Percentiles rank a stretch among this genome's conserved stretches.
phyloP scores from a whole-genome alignment of 2,113 vertebrate genomes.

The Pantherophis guttatus region DNA sequence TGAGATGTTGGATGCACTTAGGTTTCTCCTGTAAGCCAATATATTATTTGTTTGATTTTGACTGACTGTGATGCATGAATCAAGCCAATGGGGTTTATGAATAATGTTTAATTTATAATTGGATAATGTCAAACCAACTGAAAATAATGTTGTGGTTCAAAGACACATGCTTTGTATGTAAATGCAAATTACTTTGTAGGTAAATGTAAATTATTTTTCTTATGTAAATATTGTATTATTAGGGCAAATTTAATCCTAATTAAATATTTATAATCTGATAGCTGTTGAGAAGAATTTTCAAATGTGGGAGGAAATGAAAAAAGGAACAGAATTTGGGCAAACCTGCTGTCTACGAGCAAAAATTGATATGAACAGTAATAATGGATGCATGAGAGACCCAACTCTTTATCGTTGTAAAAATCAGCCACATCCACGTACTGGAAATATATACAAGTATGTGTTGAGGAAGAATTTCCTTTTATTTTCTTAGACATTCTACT shows the following conservation, averaged over 20 bases:
- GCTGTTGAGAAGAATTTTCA: conserved; percentile 91
- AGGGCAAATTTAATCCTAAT: conserved; percentile 2
- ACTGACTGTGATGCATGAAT: background rate
- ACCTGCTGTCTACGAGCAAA: conserved; percentile 95
- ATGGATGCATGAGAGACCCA: conserved; percentile 95
- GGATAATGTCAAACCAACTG: background rate
- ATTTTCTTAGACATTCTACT: background rate
- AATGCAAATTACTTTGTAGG: background rate
- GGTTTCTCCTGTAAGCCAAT: background rate
- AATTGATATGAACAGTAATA: conserved; percentile 98
- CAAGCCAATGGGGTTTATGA: background rate
- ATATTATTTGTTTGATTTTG: background rate
- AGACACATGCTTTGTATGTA: background rate
- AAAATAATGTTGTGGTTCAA: background rate
- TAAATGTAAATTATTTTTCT: background rate
- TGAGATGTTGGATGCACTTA: background rate
- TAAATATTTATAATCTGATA: conserved; percentile 49
- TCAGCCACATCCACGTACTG: conserved; percentile 90
- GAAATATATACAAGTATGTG: conserved; percentile 83
- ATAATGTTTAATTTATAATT: background rate
- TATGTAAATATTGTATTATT: background rate
- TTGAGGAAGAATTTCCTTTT: background rate
- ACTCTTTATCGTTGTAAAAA: conserved; percentile 96
- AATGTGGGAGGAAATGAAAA: conserved; percentile 97
- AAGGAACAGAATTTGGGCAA: conserved; percentile 84